Base-by-base conservation (phyloP, 2,888 invertebrate genomes). In the Ceriagrion tenellum region DNA sequence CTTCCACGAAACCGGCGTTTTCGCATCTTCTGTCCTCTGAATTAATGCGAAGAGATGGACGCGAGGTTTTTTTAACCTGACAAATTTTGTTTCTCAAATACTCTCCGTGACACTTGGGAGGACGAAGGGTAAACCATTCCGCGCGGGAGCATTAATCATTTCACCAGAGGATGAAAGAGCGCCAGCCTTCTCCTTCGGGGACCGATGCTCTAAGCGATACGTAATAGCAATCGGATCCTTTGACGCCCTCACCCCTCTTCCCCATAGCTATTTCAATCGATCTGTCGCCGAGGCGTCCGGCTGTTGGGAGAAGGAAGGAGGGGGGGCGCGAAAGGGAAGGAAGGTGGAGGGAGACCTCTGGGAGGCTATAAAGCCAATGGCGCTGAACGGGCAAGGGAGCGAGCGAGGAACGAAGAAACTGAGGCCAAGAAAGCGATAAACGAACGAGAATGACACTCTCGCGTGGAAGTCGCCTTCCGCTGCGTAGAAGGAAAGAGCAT, bases 291-390 rank as follows among this genome's bases (percentile, higher is more conserved):
- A n/a, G 69, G 26, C 69, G 69, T 47, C 47, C 47, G 47, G 47
- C 47, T 47, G 8, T 47, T 4, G 47, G 47, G 47, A 69, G 8
- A 3, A 26, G 69, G 69, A 47, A 8, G 47, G 47, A 8, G 8
- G 47, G 47, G 8, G 47, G 8, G 47, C 26, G 26, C 4, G 0
- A n/a, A n/a, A 6, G 0, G 69, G 69, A n/a, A 26, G 47, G 47
- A 8, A 47, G 2, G 8, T 4, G 0, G 59, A 23, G 59, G 59
- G 12, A 59, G 59, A 23, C 47, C 47, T 47, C 47, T 47, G 47
- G 47, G 69, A 26, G 69, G 69, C 69, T n/a, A 69, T 69, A 69
- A 69, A 69, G 69, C 69, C 69, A 69, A 69, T 69, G 69, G 69
- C 69, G 69, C 69, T 69, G 69, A 69, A 69, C 69, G 69, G 26